Conservation (phyloP, 1,140 invertebrate species). For the Cotesia glomerata region DNA sequence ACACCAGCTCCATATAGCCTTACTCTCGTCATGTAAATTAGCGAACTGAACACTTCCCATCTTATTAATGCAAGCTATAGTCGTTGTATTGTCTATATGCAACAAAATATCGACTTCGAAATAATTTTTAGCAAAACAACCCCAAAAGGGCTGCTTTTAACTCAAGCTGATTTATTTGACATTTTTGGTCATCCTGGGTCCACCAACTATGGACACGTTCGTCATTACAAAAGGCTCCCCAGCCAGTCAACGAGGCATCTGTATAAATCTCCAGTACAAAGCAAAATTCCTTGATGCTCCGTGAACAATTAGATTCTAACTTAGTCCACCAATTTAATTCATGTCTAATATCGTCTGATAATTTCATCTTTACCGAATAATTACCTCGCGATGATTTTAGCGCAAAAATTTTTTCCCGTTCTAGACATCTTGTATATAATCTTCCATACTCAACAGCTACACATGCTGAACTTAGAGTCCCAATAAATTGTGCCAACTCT, state of each 20-base stretch:
- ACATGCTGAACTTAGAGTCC: background rate
- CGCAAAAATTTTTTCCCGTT: background rate
- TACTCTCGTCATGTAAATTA: background rate
- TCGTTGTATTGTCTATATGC: constrained; percentile 6
- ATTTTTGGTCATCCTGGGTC: background rate
- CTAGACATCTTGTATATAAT: background rate
- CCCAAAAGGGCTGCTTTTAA: background rate
- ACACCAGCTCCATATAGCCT: constrained; percentile 42
- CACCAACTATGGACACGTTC: background rate
- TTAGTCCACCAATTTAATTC: background rate
- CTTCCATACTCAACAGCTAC: background rate
- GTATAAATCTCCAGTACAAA: constrained; percentile 1
- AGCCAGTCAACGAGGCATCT: constrained; percentile 15
- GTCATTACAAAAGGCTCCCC: constrained; percentile 10
- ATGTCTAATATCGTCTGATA: background rate
- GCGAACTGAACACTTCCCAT: background rate
- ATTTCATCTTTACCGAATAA: background rate
- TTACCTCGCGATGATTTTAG: background rate
- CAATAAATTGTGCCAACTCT: constrained; percentile 1
- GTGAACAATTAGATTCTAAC: background rate
- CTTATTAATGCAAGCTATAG: constrained; percentile 20
- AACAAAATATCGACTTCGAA: background rate
- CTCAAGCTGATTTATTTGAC: constrained; percentile 12
- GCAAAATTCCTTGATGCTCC: background rate
- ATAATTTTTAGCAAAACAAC: constrained; percentile 5